Conservation (phyloP, 2,113 vertebrate species). For the Rhabdornis inornatus region DNA sequence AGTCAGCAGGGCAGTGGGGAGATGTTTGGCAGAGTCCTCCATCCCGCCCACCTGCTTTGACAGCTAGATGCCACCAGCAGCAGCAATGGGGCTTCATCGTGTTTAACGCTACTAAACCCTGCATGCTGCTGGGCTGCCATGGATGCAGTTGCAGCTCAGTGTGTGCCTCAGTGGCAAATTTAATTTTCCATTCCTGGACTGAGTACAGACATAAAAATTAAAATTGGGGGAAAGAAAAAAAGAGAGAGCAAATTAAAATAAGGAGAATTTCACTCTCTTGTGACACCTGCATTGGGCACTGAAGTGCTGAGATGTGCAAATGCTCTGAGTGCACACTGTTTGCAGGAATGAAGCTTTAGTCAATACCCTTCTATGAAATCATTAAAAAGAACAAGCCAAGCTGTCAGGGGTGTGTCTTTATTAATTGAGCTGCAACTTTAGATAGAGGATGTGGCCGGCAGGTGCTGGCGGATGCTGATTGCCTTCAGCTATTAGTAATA, state of each 20-base stretch:
- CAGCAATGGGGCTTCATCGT: not conserved
- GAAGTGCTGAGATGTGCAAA: fast-evolving
- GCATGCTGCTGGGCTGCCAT: not conserved
- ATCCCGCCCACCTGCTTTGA: fast-evolving
- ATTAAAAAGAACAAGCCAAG: not conserved
- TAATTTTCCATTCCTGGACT: not conserved
- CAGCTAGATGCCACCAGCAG: not conserved
- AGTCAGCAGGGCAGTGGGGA: not conserved
- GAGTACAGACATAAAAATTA: not conserved
- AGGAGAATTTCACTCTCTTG: not conserved
- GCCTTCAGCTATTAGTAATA: not conserved
- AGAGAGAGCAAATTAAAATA: not conserved
- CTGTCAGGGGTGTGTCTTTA: not conserved
- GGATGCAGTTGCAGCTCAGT: not conserved
- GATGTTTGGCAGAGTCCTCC: not conserved
- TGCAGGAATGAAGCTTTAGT: not conserved
- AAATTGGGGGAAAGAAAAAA: not conserved
- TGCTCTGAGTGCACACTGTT: not conserved
- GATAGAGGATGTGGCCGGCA: not conserved
- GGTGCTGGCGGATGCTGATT: not conserved
- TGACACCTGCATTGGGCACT: fast-evolving
- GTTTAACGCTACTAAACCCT: not conserved
- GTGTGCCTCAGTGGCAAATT: not conserved
- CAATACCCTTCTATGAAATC: not conserved
- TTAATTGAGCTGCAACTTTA: not conserved